Conservation (phyloP, 2,113 vertebrate species). For the Caracal caracal region DNA sequence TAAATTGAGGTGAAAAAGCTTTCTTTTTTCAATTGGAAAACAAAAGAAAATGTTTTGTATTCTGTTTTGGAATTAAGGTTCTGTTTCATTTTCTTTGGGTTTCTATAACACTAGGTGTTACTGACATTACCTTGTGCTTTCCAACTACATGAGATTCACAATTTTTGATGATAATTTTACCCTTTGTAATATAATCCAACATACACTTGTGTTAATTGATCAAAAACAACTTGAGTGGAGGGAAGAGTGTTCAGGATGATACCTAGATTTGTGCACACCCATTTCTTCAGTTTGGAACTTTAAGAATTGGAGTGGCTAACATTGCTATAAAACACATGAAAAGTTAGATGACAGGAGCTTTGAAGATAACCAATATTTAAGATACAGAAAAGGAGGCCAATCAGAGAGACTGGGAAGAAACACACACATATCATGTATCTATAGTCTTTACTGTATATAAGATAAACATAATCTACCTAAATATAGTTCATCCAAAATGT, state of each 20-base stretch:
- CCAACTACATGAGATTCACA: neutral
- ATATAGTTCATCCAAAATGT: neutral
- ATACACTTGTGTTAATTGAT: neutral
- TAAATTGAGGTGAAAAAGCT: neutral
- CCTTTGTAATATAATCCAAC: neutral
- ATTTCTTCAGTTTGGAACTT: neutral
- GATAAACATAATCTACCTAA: neutral
- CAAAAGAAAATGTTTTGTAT: neutral
- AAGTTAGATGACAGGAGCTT: neutral
- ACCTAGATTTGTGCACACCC: neutral
- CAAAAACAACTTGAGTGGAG: neutral
- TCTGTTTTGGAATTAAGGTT: neutral
- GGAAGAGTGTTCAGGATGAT: neutral
- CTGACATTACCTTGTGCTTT: neutral
- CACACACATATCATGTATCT: neutral
- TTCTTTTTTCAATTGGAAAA: neutral
- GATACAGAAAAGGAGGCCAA: neutral
- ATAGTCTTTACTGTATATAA: neutral
- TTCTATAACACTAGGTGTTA: neutral
- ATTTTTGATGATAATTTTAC: neutral
- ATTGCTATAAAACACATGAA: neutral
- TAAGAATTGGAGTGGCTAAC: neutral
- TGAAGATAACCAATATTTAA: neutral
- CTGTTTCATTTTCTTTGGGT: neutral
- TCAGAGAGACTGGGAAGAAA: neutral